A percentile compares a stretch with the other conserved stretches of the same genome.
Conservation (phyloP, 2,113 vertebrate genomes). For the Seriola quinqueradiata region DNA sequence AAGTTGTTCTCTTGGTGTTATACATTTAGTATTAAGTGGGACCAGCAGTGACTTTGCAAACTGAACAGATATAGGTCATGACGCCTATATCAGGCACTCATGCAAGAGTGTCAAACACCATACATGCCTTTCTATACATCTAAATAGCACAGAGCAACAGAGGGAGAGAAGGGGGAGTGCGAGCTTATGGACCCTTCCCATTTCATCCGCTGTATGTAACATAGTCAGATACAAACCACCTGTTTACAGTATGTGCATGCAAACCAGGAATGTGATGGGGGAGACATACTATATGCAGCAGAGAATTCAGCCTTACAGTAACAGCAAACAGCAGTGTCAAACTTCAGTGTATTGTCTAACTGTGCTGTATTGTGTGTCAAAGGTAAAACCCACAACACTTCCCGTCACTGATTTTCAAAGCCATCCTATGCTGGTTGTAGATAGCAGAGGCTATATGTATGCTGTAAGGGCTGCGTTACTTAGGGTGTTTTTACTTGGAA, state of each 20-base stretch:
- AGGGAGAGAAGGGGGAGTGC: background rate
- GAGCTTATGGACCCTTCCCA: slow-evolving; percentile 18
- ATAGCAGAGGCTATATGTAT: slow-evolving; percentile 2
- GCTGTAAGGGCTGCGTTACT: background rate
- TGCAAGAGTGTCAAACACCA: background rate
- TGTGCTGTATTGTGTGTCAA: slow-evolving; percentile 16
- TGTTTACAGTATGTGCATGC: slow-evolving; percentile 42
- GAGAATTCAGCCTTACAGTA: slow-evolving; percentile 31
- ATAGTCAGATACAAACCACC: slow-evolving; percentile 27
- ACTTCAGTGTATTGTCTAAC: slow-evolving; percentile 33
- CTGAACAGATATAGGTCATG: slow-evolving; percentile 18
- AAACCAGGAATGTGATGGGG: slow-evolving; percentile 31
- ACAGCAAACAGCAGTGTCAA: slow-evolving; percentile 33
- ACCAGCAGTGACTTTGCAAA: background rate
- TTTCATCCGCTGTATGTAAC: slow-evolving; percentile 13
- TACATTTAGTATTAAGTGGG: background rate
- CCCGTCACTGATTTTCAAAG: slow-evolving; percentile 16
- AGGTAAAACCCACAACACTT: slow-evolving; percentile 11
- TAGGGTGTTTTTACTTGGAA: background rate
- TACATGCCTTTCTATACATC: background rate
- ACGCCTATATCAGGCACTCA: background rate
- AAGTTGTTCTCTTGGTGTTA: background rate
- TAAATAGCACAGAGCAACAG: background rate
- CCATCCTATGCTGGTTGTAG: background rate
- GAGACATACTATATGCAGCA: slow-evolving; percentile 8